Percentiles rank a stretch among this genome's conserved stretches.
Conservation (phyloP, 2,888 invertebrate species). For the Luperina nickerlii region DNA sequence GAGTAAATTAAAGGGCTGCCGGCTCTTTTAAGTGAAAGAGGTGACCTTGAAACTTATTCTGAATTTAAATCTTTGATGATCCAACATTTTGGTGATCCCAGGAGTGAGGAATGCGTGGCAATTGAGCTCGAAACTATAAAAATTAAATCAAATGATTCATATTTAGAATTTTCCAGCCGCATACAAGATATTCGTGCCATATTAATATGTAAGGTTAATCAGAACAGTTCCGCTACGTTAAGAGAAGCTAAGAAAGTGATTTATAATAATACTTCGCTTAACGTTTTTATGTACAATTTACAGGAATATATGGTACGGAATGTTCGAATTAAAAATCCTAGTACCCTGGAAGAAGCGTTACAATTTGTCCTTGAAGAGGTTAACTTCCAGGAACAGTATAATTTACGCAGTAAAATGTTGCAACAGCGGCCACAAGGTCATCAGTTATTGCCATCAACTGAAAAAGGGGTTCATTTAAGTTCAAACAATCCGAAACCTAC, state of each 20-base stretch:
- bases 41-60: not conserved
- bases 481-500: not conserved
- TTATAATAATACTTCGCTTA: not conserved
- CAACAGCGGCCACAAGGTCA: not conserved
- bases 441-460: too few relatives aligned
- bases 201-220: not conserved
- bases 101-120: slow-evolving; percentile 1
- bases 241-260: not conserved
- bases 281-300: not conserved
- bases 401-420: not conserved
- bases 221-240: not conserved
- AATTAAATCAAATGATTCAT: not conserved
- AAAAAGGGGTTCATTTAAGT: not conserved
- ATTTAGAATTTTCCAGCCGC: not conserved
- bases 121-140: not conserved
- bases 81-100: slow-evolving; percentile 5
- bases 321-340: slow-evolving; percentile 5
- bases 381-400: slow-evolving; percentile 1
- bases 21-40: not conserved
- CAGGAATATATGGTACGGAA: not conserved
- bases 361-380: not conserved
- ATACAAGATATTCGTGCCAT: not conserved
- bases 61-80: not conserved
- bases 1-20: not conserved
- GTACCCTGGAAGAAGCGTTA: not conserved